Evolutionary conservation across 2,888 invertebrate genomes (phyloP).

Genomic region (Agapostemon virescens): DNA sequence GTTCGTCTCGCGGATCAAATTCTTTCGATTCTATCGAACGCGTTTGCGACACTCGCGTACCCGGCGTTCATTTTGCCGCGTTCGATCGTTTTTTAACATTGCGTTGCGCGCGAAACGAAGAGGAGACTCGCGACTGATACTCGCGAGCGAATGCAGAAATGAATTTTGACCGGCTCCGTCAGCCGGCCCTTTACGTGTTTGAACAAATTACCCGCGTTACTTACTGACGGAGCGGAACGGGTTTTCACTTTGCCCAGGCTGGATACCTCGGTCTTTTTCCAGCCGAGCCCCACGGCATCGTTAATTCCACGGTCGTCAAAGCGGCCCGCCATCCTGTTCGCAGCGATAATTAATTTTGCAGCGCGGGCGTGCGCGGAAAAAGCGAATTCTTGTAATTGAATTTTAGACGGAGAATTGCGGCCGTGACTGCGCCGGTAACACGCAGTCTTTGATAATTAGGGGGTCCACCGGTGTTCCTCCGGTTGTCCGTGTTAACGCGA

Average conservation of each 20-base stretch:
- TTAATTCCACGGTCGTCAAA: conserved; percentile 1
- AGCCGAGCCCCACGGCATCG: conserved; percentile 3
- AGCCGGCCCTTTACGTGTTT: conserved; percentile 11
- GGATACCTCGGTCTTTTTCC: background rate
- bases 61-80: no score
- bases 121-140: background rate
- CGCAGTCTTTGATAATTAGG: background rate
- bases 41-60: no score
- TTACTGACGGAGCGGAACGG: background rate
- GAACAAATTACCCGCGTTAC: conserved; percentile 18
- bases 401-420: conserved; percentile 2
- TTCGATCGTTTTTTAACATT: no score
- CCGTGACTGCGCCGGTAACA: background rate
- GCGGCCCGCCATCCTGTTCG: background rate
- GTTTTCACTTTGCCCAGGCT: background rate
- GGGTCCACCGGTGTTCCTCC: background rate
- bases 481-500: background rate
- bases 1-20: no score
- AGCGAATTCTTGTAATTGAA: conserved; percentile 24
- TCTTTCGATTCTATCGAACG: no score
- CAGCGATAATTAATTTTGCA: conserved; percentile 19
- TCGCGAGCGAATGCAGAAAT: background rate
- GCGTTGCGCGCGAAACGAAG: no score
- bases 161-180: background rate
- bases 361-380: background rate